Evolutionary conservation across 2,888 invertebrate species (phyloP).

Genomic region (Octonoba sinensis): DNA sequence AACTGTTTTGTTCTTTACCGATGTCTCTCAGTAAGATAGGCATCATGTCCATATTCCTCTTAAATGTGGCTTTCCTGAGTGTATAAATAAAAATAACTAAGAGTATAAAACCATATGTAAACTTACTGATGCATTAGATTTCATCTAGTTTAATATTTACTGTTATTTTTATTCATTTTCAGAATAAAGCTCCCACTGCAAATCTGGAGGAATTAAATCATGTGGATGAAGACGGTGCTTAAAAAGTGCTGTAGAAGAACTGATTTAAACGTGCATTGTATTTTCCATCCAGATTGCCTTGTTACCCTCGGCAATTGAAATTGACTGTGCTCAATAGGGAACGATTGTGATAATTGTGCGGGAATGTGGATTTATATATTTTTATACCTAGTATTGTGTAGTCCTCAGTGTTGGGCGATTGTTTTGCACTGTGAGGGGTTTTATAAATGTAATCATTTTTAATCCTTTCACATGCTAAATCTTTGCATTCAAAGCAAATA

Average conservation of each 20-base stretch:
- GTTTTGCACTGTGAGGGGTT: neutral
- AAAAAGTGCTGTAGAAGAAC: neutral
- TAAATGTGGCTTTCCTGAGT: too few relatives aligned
- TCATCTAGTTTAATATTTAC: too few relatives aligned
- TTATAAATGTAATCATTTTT: too few relatives aligned
- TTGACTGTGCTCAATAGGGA: constrained; percentile 54
- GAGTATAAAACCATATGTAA: too few relatives aligned
- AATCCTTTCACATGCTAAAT: too few relatives aligned
- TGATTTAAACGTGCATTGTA: constrained; percentile 7
- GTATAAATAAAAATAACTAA: too few relatives aligned
- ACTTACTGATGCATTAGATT: too few relatives aligned
- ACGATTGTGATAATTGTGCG: constrained; percentile 52
- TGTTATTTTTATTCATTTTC: constrained; percentile 10
- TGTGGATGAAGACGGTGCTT: constrained; percentile 41
- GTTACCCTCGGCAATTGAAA: constrained; percentile 18
- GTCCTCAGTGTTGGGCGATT: constrained; percentile 14
- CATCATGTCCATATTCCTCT: too few relatives aligned
- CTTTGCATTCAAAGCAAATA: constrained; percentile 11
- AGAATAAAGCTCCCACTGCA: constrained; percentile 61
- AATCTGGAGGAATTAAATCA: constrained; percentile 49
- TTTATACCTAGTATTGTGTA: constrained; percentile 23
- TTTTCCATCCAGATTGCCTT: constrained; percentile 19
- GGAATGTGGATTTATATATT: constrained; percentile 57
- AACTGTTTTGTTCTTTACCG: too few relatives aligned
- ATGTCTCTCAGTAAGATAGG: too few relatives aligned